Evolutionary conservation across 2,888 invertebrate genomes (phyloP), one percentile per base, ranked within the genome.

Genomic region (Hetaerina titia): DNA sequence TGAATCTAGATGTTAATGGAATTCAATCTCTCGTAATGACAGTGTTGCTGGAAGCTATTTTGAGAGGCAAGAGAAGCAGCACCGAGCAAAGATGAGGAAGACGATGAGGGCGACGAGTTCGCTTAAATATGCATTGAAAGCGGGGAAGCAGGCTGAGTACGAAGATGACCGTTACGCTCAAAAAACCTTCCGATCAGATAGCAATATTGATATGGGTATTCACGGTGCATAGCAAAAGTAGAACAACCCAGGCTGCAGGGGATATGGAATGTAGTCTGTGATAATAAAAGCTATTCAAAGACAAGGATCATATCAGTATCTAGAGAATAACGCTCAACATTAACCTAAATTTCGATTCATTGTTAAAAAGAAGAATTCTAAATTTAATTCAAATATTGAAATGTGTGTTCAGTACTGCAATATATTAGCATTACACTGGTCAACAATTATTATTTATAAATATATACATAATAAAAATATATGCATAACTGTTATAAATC

Each of bases 41-140:
- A 0, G 25, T 81, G 25, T 9, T 22, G 31, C 19, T 11, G 81
- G 81, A 31, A 31, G 81, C 81, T 31, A 81, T 81, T 81, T 22
- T 69, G 69, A 69, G 69, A n/a, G n/a, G n/a, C 69, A 69, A 2
- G 25, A 9, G 11, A 81, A 31, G 81, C 31, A 31, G 15, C 81
- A 31, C 13, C 81, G 81, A 15, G 81, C 19, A 81, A 31, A 81
- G 81, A 81, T 81, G 81, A 81, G 81, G 31, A 81, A 31, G 81
- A 22, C 81, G 81, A 81, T 13, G 81, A 81, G 31, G 81, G 31
- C 81, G 81, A 31, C 11, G 81, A 81, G 81, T 81, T 81, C 31
- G 31, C 81, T 81, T 81, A 81, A 81, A 81, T 31, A 81, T 81
- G 81, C 81, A 81, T 81, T 81, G 81, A 81, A 81, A 31, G 81